phyloP scores from a whole-genome alignment of 2,888 invertebrate species.

The Mechanitis messenoides region DNA sequence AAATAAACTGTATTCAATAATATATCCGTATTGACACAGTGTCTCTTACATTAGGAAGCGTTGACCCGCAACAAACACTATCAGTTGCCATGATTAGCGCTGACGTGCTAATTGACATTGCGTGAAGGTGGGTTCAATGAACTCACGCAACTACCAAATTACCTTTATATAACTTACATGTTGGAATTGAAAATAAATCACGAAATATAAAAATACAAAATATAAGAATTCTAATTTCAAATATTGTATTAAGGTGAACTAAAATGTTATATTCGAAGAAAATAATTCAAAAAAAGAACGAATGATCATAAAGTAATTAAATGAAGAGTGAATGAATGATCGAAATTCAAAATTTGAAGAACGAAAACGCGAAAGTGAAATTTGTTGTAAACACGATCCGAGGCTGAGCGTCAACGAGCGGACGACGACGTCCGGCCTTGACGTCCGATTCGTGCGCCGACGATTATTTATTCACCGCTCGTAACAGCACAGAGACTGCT shows the following conservation, averaged over 20 bases:
- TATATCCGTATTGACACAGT: too few species aligned
- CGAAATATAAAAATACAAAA: too few species aligned
- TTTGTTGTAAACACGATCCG: slow-evolving; percentile 27
- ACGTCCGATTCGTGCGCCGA: slow-evolving; percentile 56
- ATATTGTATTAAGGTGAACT: too few species aligned
- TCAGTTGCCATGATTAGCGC: not conserved
- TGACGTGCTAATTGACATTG: slow-evolving; percentile 2
- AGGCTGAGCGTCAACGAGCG: slow-evolving; percentile 33
- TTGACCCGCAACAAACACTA: not conserved
- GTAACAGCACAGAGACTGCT: slow-evolving; percentile 38
- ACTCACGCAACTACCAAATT: not conserved
- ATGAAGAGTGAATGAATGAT: not conserved
- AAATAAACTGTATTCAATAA: too few species aligned
- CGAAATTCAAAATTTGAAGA: not conserved
- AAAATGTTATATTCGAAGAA: too few species aligned
- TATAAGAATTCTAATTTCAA: too few species aligned
- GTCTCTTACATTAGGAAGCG: too few species aligned
- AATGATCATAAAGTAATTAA: too few species aligned
- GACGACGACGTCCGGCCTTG: slow-evolving; percentile 58
- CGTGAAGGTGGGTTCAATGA: slow-evolving; percentile 4
- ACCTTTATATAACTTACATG: not conserved
- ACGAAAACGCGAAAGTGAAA: slow-evolving; percentile 33
- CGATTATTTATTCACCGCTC: slow-evolving; percentile 58
- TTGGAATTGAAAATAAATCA: not conserved
- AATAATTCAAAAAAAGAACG: too few species aligned